These are phyloP conservation scores for Salmo trutta DNA, from an alignment of 2,797 vertebrate species.

Conservation along the genomic window DNA sequence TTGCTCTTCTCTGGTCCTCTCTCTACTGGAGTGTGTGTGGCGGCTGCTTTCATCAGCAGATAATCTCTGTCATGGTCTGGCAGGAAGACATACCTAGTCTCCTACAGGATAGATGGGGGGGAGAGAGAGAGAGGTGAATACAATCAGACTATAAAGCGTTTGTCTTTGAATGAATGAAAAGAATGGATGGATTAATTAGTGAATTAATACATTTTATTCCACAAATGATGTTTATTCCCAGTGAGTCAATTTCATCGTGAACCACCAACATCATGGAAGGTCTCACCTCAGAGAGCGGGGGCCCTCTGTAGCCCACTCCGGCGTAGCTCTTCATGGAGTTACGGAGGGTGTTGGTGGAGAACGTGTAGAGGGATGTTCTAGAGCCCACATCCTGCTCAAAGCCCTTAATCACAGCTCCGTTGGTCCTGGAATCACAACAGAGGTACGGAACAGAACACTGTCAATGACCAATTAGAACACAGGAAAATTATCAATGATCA, in stretches of 20 bases:
- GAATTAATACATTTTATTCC: too few relatives aligned
- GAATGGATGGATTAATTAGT: too few relatives aligned
- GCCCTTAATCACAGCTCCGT: slow-evolving; percentile 74
- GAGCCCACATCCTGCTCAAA: slow-evolving; percentile 80
- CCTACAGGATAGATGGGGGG: slow-evolving; percentile 57
- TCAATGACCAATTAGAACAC: neutral
- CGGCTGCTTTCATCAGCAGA: slow-evolving; percentile 74
- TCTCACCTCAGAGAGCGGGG: slow-evolving; percentile 64
- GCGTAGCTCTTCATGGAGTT: slow-evolving; percentile 77
- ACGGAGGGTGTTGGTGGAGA: slow-evolving; percentile 82
- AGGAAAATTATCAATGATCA: neutral
- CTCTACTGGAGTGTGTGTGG: slow-evolving; percentile 53
- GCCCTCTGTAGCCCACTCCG: slow-evolving; percentile 53
- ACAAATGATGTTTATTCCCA: neutral
- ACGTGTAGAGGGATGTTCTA: slow-evolving; percentile 81
- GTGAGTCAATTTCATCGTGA: neutral
- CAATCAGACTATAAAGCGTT: too few relatives aligned
- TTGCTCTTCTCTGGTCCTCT: slow-evolving; percentile 57
- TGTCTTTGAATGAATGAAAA: too few relatives aligned
- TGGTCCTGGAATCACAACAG: slow-evolving; percentile 66
- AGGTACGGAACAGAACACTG: neutral
- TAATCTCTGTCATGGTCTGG: slow-evolving; percentile 83
- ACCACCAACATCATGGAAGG: neutral
- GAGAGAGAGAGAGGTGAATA: neutral
- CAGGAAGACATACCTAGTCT: slow-evolving; percentile 79